Conservation (phyloP, 1,140 invertebrate genomes). For the Panagrolaimus sp. region DNA sequence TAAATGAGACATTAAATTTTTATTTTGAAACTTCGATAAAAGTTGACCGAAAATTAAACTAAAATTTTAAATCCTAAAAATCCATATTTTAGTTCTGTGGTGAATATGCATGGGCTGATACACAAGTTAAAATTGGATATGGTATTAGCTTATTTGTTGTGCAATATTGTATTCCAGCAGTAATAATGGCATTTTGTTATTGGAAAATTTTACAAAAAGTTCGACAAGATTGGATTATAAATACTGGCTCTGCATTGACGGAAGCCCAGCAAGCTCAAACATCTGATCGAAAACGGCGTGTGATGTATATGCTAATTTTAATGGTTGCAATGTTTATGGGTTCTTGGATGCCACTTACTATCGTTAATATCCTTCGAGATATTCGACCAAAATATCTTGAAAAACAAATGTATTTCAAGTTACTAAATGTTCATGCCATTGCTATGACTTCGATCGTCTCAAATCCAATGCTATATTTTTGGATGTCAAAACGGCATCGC, state of each 20-base stretch:
- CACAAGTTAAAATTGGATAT: constrained; percentile 42
- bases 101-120: constrained; percentile 52
- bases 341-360: constrained; percentile 55
- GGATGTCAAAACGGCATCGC: constrained; percentile 57
- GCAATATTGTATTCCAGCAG: constrained; percentile 51
- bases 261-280: constrained; percentile 57
- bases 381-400: constrained; percentile 35
- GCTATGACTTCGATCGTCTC: constrained; percentile 57
- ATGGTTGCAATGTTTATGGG: constrained; percentile 56
- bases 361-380: constrained; percentile 53
- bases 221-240: constrained; percentile 54
- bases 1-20: too few species aligned
- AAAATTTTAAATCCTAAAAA: too few species aligned
- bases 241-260: constrained; percentile 55
- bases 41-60: too few species aligned
- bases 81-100: constrained; percentile 55
- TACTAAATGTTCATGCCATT: constrained; percentile 53
- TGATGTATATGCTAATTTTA: constrained; percentile 57
- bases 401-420: constrained; percentile 54
- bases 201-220: constrained; percentile 59
- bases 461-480: constrained; percentile 57
- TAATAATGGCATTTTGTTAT: constrained; percentile 57
- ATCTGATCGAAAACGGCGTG: constrained; percentile 52
- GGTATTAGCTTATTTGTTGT: constrained; percentile 45
- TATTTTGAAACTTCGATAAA: too few species aligned